phyloP scores from a whole-genome alignment of 2,797 vertebrate genomes.

The Pseudochirops corinnae region DNA sequence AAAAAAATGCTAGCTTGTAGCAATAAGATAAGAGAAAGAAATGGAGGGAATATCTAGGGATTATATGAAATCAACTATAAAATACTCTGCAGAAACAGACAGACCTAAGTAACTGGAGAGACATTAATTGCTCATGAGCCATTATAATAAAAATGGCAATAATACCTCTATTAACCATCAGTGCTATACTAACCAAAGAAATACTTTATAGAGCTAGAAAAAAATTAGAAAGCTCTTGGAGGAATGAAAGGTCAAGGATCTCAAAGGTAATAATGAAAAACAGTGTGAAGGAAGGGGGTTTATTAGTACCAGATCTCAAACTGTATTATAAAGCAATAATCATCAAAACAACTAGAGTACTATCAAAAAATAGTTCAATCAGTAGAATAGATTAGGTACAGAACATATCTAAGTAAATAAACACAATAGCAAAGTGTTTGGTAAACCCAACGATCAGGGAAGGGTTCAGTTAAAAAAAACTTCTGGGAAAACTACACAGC shows the following conservation, averaged over 20 bases:
- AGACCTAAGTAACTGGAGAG: not conserved
- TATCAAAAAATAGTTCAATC: not conserved
- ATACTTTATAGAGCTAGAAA: not conserved
- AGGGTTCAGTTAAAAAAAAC: too few species aligned
- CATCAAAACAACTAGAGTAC: not conserved
- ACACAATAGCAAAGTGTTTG: too few species aligned
- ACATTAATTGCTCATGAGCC: not conserved
- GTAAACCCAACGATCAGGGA: too few species aligned
- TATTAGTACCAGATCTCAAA: not conserved
- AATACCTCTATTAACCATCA: not conserved
- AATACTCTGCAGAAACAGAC: not conserved
- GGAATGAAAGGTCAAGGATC: not conserved
- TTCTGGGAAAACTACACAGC: not conserved
- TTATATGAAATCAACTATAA: not conserved
- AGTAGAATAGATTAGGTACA: too few species aligned
- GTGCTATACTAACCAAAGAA: not conserved
- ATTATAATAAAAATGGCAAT: not conserved
- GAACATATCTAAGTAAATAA: too few species aligned
- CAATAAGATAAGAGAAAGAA: not conserved
- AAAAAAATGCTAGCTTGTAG: not conserved
- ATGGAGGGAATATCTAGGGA: not conserved
- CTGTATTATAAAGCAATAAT: not conserved
- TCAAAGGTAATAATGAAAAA: too few species aligned
- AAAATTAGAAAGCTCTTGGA: not conserved
- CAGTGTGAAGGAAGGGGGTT: too few species aligned